Evolutionary conservation across 1,140 invertebrate genomes (phyloP), one percentile per base, ranked within the genome.

Genomic region (Tyrophagus putrescentiae): DNA sequence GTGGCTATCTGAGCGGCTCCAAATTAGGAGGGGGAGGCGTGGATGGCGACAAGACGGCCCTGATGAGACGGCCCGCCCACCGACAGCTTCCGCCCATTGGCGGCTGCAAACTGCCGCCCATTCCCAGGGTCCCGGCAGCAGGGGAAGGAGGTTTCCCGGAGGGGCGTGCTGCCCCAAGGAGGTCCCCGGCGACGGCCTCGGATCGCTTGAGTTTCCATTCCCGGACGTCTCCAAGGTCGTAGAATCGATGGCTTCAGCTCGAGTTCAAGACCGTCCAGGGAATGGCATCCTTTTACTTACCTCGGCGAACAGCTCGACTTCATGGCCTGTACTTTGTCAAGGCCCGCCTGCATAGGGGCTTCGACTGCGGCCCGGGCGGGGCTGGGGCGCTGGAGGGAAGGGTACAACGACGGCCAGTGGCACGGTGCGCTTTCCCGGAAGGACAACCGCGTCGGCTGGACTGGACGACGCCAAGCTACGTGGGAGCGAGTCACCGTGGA

Each of bases 261-360:
- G 80, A 85, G 23, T 82, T 98, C 70, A 84, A 84, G 65, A 94
- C 92, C 0, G 77, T 74, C 33, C 76, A 79, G 48, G 69, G 0
- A 79, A 88, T 65, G 93, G 94, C 41, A 76, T 95, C 1, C 76
- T 92, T 33, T 85, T 96, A 70, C 96, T 92, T 70, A 80, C 82
- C 0, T 72, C 81, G 0, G 80, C 85, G 61, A 70, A 71, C 45
- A 71, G 73, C 6, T 74, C 29, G 84, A 95, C 68, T 85, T 84
- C 67, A 76, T 94, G 81, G 84, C 6, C 68, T 96, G 0, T 89
- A 83, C 66, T 75, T 98, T 68, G 76, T 80, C 45, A 78, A 85
- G 39, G 89, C 89, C 42, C 77, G 78, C 69, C 66, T 90, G 16
- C 69, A 80, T 53, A 87, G 82, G 66, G 73, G 76, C 2, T 87